These are phyloP conservation scores for Romanogobio albipinnatus DNA, from an alignment of 2,113 vertebrate genomes.

Conservation along the genomic window DNA sequence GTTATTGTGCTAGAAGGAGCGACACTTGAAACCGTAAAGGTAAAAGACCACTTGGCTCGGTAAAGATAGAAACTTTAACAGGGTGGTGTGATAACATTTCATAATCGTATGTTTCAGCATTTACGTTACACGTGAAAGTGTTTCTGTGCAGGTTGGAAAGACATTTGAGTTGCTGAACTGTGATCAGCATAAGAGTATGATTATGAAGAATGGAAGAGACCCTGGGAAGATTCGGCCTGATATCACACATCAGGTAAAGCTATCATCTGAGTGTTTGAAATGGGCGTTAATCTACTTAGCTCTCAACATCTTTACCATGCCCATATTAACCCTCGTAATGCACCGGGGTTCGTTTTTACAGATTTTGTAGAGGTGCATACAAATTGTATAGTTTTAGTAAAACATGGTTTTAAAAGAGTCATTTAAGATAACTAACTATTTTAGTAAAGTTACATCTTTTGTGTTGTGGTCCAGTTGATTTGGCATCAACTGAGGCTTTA, in stretches of 20 bases:
- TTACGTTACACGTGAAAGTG: background rate
- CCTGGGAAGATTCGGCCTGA: slow-evolving; percentile 89
- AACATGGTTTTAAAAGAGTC: too few species aligned
- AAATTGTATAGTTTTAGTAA: too few species aligned
- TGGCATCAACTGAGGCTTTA: too few species aligned
- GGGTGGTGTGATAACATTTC: background rate
- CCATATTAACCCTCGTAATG: background rate
- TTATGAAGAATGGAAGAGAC: slow-evolving; percentile 88
- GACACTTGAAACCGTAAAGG: slow-evolving; percentile 94
- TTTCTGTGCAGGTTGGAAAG: slow-evolving; percentile 84
- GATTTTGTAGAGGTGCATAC: too few species aligned
- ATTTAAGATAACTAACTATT: too few species aligned
- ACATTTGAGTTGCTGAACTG: slow-evolving; percentile 93
- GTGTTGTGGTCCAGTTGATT: too few species aligned
- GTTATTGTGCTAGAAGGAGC: slow-evolving; percentile 92
- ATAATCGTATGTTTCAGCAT: background rate
- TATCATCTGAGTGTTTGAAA: too few species aligned
- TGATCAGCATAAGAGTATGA: slow-evolving; percentile 89
- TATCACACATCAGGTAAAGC: slow-evolving; percentile 91
- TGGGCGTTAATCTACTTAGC: too few species aligned
- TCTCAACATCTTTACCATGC: background rate
- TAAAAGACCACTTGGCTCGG: slow-evolving; percentile 57
- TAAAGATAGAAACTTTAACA: background rate
- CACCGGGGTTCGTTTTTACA: too few species aligned
- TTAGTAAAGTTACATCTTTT: too few species aligned